phyloP scores from a whole-genome alignment of 2,797 vertebrate species.

The Graptemys geographica region DNA sequence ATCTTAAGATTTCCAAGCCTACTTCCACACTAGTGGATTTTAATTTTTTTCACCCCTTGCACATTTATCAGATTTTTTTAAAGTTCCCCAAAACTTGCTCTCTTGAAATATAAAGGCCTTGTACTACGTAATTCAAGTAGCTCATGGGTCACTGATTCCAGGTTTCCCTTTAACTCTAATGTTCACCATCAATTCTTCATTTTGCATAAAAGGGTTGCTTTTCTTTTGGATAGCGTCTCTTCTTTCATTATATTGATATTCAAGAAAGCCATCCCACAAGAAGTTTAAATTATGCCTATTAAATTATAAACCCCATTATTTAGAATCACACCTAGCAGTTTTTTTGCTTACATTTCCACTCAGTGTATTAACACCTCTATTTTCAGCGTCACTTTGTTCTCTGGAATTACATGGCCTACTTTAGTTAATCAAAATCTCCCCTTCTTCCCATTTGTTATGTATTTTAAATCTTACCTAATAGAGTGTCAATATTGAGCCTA shows the following conservation, averaged over 20 bases:
- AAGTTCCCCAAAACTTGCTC: too few relatives aligned
- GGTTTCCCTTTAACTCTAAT: slow-evolving; percentile 60
- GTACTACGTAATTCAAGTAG: slow-evolving; percentile 5
- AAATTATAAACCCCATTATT: neutral
- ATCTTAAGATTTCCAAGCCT: neutral
- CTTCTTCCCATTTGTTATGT: neutral
- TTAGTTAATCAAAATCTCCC: neutral
- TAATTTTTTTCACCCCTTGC: neutral
- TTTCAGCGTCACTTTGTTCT: neutral
- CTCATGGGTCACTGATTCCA: slow-evolving; percentile 52
- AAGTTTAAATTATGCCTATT: neutral
- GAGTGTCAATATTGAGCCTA: neutral
- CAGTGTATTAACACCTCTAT: neutral
- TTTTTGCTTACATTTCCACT: neutral
- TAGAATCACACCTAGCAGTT: neutral
- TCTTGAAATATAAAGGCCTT: neutral
- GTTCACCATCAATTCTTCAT: slow-evolving; percentile 58
- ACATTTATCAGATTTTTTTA: too few relatives aligned
- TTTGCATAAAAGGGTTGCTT: slow-evolving; percentile 39
- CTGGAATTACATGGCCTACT: neutral
- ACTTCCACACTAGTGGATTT: neutral
- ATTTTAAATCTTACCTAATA: neutral
- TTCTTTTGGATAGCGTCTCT: slow-evolving; percentile 8
- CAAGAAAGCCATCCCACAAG: neutral
- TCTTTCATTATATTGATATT: slow-evolving; percentile 45